These are phyloP conservation scores for Agonopterix subpropinquella DNA, from an alignment of 2,888 invertebrate species.

Conservation along the genomic window DNA sequence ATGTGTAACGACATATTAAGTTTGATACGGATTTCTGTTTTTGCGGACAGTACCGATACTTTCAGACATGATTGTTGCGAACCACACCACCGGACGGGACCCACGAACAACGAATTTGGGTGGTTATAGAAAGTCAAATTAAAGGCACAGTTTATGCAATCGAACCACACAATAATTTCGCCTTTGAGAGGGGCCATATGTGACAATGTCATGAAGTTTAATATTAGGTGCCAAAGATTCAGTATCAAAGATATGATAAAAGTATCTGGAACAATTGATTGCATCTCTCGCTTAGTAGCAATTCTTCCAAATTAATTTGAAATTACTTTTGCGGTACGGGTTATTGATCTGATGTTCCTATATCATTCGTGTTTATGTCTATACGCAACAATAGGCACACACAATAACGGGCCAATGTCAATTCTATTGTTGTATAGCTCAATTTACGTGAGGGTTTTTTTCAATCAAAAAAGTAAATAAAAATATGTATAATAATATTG, in stretches of 20 bases:
- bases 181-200: conserved; percentile 35
- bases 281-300: conserved; percentile 56
- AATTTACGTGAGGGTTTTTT: conserved; percentile 65
- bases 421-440: conserved; percentile 71
- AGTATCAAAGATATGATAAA: conserved; percentile 64
- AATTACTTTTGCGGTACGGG: conserved; percentile 67
- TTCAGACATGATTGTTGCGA: not conserved
- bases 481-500: conserved; percentile 42
- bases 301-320: conserved; percentile 67
- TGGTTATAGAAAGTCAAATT: conserved; percentile 6
- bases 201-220: conserved; percentile 48
- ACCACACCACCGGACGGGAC: not conserved
- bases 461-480: conserved; percentile 35
- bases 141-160: conserved; percentile 41
- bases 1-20: conserved; percentile 37
- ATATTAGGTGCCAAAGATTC: conserved; percentile 73
- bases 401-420: conserved; percentile 55
- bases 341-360: conserved; percentile 74
- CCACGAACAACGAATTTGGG: not conserved
- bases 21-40: conserved; percentile 31
- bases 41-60: conserved; percentile 5
- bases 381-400: conserved; percentile 49
- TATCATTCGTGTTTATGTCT: conserved; percentile 49
- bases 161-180: conserved; percentile 29
- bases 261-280: conserved; percentile 57